A percentile compares a stretch with the other conserved stretches of the same genome.
These are phyloP conservation scores for Palaemon carinicauda DNA, from an alignment of 1,140 invertebrate species.

Conservation along the genomic window DNA sequence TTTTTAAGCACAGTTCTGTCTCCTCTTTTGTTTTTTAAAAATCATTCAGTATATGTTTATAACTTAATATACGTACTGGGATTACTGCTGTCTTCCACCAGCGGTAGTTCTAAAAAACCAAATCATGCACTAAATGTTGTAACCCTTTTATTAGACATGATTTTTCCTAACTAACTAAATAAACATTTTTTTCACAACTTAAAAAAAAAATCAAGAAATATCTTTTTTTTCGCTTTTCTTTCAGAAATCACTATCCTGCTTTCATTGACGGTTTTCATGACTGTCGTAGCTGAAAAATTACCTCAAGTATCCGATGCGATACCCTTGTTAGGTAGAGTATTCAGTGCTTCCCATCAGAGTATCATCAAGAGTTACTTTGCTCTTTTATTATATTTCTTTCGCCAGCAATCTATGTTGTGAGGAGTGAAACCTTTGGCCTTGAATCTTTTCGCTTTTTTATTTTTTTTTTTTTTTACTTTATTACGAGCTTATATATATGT, in stretches of 20 bases:
- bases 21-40: too few species aligned
- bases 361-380: too few species aligned
- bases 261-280: slow-evolving; percentile 77
- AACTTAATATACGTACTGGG: neutral
- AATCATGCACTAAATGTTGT: too few species aligned
- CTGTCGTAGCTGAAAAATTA: slow-evolving; percentile 73
- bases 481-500: neutral
- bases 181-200: slow-evolving; percentile 8
- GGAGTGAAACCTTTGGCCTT: slow-evolving; percentile 30
- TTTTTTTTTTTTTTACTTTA: too few species aligned
- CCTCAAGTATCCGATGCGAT: slow-evolving; percentile 77
- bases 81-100: neutral
- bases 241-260: slow-evolving; percentile 77
- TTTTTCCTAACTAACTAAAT: neutral
- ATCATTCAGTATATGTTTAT: too few species aligned
- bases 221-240: slow-evolving; percentile 58
- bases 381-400: slow-evolving; percentile 1
- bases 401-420: slow-evolving; percentile 27
- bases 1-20: too few species aligned
- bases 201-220: slow-evolving; percentile 41
- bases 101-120: too few species aligned
- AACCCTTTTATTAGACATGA: neutral
- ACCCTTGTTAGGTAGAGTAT: slow-evolving; percentile 85
- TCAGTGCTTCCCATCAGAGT: slow-evolving; percentile 35
- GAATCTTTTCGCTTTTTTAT: neutral